A percentile compares a stretch with the other conserved stretches of the same genome.
These are phyloP conservation scores for Canis aureus DNA, from an alignment of 2,113 vertebrate genomes.

Conservation along the genomic window DNA sequence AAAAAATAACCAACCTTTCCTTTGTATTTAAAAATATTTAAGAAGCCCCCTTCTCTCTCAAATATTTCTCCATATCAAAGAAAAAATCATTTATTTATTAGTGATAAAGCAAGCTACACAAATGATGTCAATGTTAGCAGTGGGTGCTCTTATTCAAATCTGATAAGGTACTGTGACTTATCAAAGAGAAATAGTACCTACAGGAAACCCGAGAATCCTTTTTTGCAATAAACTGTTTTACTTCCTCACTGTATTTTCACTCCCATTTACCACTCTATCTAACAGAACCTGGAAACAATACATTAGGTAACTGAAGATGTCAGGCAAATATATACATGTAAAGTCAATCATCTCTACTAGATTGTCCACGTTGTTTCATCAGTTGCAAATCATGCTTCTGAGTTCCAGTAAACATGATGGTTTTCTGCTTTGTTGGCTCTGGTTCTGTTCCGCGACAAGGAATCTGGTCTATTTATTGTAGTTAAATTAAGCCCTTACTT, in stretches of 20 bases:
- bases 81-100: not conserved
- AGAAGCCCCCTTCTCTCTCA: not conserved
- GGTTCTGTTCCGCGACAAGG: not conserved
- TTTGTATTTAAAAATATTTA: conserved; percentile 29
- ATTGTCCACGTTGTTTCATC: not conserved
- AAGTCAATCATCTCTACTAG: not conserved
- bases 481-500: not conserved
- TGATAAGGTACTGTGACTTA: not conserved
- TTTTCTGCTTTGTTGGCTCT: not conserved
- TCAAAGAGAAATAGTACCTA: not conserved
- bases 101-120: not conserved
- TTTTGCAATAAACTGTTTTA: conserved; percentile 19
- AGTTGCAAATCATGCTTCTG: not conserved
- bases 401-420: not conserved
- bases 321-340: not conserved
- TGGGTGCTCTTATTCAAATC: not conserved
- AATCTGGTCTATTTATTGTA: not conserved
- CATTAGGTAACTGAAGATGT: not conserved
- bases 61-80: not conserved
- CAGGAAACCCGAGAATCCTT: not conserved
- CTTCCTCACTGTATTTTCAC: not conserved
- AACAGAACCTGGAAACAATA: not conserved
- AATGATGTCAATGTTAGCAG: not conserved
- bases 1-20: not conserved
- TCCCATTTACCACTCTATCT: not conserved